Percentiles rank a stretch among this genome's conserved stretches.
These are phyloP conservation scores for Tauraco erythrolophus DNA, from an alignment of 2,113 vertebrate genomes.

Conservation along the genomic window DNA sequence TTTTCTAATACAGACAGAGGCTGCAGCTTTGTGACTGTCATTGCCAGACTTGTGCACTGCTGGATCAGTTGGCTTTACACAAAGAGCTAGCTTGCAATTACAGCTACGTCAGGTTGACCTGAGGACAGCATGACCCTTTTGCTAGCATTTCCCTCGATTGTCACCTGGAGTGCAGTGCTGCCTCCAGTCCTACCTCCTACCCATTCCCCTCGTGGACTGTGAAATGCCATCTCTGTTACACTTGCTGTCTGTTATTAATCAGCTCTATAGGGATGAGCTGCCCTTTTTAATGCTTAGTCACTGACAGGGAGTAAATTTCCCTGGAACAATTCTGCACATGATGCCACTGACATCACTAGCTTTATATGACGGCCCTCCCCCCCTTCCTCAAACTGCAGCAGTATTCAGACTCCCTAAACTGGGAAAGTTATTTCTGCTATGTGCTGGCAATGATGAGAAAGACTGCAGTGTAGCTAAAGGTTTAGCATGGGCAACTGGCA, in stretches of 20 bases:
- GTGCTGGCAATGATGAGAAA: neutral
- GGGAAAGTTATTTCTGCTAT: neutral
- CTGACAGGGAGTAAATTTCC: neutral
- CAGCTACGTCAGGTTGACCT: neutral
- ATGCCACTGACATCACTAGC: neutral
- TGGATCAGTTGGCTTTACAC: neutral
- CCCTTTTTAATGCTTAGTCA: neutral
- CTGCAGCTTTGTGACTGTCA: neutral
- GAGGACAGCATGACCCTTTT: neutral
- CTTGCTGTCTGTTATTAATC: neutral
- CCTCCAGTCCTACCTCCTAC: fast-evolving
- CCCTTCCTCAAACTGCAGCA: neutral
- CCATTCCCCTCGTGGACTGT: neutral
- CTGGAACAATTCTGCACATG: neutral
- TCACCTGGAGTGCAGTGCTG: neutral
- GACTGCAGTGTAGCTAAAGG: neutral
- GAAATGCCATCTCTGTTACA: neutral
- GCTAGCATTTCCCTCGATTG: neutral
- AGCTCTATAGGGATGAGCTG: neutral
- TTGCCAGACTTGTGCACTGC: neutral
- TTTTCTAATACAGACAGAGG: neutral
- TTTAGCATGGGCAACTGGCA: neutral
- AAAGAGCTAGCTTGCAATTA: neutral
- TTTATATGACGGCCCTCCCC: neutral
- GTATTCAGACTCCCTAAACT: neutral